Evolutionary conservation across 2,113 vertebrate genomes (phyloP), one percentile per base, ranked within the genome.

Genomic region (Pyrgilauda ruficollis): DNA sequence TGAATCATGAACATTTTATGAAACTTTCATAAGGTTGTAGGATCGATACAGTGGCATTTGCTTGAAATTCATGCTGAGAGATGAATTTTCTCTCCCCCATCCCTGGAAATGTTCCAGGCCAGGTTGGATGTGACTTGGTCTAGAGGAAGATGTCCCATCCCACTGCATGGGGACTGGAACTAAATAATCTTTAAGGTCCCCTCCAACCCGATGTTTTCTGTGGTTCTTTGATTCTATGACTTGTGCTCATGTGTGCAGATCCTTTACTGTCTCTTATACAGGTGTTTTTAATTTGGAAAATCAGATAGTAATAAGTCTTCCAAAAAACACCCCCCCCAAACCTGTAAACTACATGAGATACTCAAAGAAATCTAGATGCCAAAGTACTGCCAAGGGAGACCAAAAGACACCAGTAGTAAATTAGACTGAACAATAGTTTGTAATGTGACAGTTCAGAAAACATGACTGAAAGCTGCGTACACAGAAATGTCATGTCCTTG

Each of bases 21-120:
- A 50, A 81, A 66, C 2, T 55, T 78, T 53, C n/a, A 7, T 53
- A 31, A 41, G 20, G 9, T 12, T 5, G 13, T 31, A 3, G 10
- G 16, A 73, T 28, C 0, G 0, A 2, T 37, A 24, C 14, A 3
- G 15, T 39, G 27, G 3, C 15, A n/a, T 83, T 83, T 92, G 6
- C 30, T 61, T 76, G 39, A 79, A 80, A 44, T 66, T 92, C 63
- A 8, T 52, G 27, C 2, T 52, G 67, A 76, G 41, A 78, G 12
- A 56, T 14, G 9, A 80, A 3, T 50, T 88, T 46, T 64, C 50
- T 64, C 26, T 64, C 7, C 7, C 5, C 5, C 7, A 27, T 14
- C 4, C 11, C 11, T 50, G 61, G 37, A 52, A 67, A 52, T 74
- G 10, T 67, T 59, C 23, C 46, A n/a, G 52, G 27, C 8, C 13